phyloP scores from a whole-genome alignment of 2,888 invertebrate genomes.

The Sesia bembeciformis region DNA sequence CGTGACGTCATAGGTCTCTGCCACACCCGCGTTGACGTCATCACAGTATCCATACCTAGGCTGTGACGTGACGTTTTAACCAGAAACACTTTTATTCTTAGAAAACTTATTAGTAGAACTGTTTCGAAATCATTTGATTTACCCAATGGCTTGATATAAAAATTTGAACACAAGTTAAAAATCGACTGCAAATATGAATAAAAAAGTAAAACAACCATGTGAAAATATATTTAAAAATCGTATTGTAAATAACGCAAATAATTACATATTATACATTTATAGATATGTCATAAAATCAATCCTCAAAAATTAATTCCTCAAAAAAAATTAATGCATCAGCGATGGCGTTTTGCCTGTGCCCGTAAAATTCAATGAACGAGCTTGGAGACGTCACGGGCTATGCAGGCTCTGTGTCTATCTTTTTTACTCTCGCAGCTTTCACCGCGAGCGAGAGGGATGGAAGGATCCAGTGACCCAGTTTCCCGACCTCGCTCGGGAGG shows the following conservation, averaged over 20 bases:
- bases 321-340: slow-evolving; percentile 34
- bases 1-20: slow-evolving; percentile 62
- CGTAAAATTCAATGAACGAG: slow-evolving; percentile 68
- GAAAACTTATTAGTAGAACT: too few species aligned
- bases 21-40: slow-evolving; percentile 72
- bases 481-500: slow-evolving; percentile 64
- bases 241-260: too few species aligned
- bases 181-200: too few species aligned
- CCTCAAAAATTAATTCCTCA: not conserved
- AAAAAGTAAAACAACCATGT: too few species aligned
- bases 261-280: not conserved
- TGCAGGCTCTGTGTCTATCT: slow-evolving; percentile 41
- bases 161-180: too few species aligned
- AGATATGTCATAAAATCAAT: not conserved
- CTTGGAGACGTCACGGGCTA: slow-evolving; percentile 54
- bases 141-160: too few species aligned
- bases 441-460: slow-evolving; percentile 31
- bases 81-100: too few species aligned
- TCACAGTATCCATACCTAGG: slow-evolving; percentile 24
- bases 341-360: slow-evolving; percentile 29
- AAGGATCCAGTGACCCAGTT: slow-evolving; percentile 57
- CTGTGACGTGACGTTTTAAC: slow-evolving; percentile 1
- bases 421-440: slow-evolving; percentile 18
- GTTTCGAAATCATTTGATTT: too few species aligned
- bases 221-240: too few species aligned